Evolutionary conservation across 2,888 invertebrate species (phyloP), one percentile per base, ranked within the genome.

Genomic region (Lottia gigantea): DNA sequence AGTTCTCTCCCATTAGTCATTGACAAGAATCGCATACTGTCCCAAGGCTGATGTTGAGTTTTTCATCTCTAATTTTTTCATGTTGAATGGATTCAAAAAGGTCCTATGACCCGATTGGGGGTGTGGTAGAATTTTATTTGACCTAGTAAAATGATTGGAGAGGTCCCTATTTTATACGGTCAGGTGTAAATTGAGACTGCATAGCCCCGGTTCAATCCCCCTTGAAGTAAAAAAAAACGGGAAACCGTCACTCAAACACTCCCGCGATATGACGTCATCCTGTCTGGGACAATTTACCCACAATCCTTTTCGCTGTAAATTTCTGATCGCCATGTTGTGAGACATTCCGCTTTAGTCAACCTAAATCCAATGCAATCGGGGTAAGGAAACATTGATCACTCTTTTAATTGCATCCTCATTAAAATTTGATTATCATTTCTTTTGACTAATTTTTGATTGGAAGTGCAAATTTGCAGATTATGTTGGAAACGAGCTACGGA

Each of bases 311-410:
- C 79, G 72, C 74, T 68, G 72, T 77, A 82, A 82, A 81, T 82
- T 83, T 82, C 80, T 81, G 74, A 75, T 75, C 79, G 79, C 78
- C 76, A 77, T 77, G 78, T 71, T 74, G 74, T 73, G 78, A 78
- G 70, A 76, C 69, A 75, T 72, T 73, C 71, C 74, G 67, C 75
- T 72, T 76, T 77, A 78, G 78, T 78, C 75, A 74, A 74, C 71
- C 71, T 76, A 72, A 77, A 83, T 83, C 83, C 77, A 77, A 80
- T 76, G 77, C 76, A 82, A 84, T 83, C 83, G 72, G 77, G 81
- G 83, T 83, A 76, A 73, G 77, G 72, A 70, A 49, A 16, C 47
- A n/a, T 14, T 25, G n/a, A 46, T 71, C 62, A 45, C 23, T 70
- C 61, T 71, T 15, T 31, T 26, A 31, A 40, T 16, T 14, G 26